These are phyloP conservation scores for Adineta ricciae DNA, from an alignment of 2,888 invertebrate species.

Conservation along the genomic window DNA sequence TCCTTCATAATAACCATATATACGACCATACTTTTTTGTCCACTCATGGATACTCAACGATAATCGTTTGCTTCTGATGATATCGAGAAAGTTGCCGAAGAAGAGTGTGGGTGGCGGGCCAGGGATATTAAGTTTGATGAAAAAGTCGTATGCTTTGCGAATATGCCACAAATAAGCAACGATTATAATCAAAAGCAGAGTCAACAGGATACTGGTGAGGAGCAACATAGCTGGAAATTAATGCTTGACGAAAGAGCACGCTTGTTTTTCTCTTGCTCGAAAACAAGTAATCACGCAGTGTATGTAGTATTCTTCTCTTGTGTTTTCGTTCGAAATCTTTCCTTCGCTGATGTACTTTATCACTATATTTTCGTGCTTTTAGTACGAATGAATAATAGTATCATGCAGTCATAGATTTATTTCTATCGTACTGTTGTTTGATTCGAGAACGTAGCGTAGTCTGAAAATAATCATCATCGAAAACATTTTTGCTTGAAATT, in stretches of 20 bases:
- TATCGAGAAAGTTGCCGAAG: neutral
- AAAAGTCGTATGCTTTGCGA: neutral
- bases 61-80: neutral
- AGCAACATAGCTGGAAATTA: neutral
- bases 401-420: too few relatives aligned
- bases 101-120: neutral
- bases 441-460: too few relatives aligned
- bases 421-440: too few relatives aligned
- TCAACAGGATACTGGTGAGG: neutral
- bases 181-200: neutral
- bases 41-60: neutral
- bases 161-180: neutral
- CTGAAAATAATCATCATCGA: too few relatives aligned
- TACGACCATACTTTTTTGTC: neutral
- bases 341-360: too few relatives aligned
- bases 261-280: neutral
- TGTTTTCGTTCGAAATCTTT: too few relatives aligned
- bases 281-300: too few relatives aligned
- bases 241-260: neutral
- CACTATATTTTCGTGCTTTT: too few relatives aligned
- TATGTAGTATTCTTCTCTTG: too few relatives aligned
- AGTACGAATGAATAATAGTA: too few relatives aligned
- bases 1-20: constrained; percentile 1
- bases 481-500: too few relatives aligned
- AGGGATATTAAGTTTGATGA: neutral